These are phyloP conservation scores for Uromys caudimaculatus DNA, from an alignment of 2,797 vertebrate genomes.

Conservation along the genomic window DNA sequence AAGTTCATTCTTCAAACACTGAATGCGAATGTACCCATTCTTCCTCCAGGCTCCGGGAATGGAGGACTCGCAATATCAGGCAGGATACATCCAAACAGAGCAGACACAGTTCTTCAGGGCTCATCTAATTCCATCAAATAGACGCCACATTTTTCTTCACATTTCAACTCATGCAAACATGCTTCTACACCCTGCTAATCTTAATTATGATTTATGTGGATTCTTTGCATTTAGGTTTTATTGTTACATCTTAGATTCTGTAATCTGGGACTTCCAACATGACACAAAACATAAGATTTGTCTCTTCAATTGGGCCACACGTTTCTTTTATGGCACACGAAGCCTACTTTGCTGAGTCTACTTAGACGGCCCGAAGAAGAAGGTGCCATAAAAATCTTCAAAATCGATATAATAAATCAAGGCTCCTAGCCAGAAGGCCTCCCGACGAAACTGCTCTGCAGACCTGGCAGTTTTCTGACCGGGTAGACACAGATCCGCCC, in stretches of 20 bases:
- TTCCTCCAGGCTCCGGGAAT: not conserved
- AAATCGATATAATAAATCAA: conserved; percentile 62
- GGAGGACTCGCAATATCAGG: not conserved
- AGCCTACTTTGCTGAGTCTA: conserved; percentile 26
- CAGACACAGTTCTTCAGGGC: not conserved
- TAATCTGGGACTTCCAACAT: not conserved
- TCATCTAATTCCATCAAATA: conserved; percentile 18
- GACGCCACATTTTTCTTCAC: not conserved
- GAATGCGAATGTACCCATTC: not conserved
- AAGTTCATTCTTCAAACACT: not conserved
- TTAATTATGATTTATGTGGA: conserved; percentile 47
- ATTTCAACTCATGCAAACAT: not conserved
- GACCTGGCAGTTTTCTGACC: conserved; percentile 63
- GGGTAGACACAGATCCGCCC: conserved; percentile 18
- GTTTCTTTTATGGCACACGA: conserved; percentile 48
- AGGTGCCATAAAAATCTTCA: conserved; percentile 52
- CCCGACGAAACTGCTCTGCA: conserved; percentile 40
- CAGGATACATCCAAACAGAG: not conserved
- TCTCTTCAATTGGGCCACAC: conserved; percentile 57
- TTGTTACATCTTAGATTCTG: conserved; percentile 24
- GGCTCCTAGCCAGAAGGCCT: conserved; percentile 56
- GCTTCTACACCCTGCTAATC: not conserved
- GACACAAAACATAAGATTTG: conserved; percentile 61
- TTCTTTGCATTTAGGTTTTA: conserved; percentile 8
- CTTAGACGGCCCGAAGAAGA: conserved; percentile 32